Base-by-base conservation (phyloP, 2,113 vertebrate genomes). In the Crotalus horridus region DNA sequence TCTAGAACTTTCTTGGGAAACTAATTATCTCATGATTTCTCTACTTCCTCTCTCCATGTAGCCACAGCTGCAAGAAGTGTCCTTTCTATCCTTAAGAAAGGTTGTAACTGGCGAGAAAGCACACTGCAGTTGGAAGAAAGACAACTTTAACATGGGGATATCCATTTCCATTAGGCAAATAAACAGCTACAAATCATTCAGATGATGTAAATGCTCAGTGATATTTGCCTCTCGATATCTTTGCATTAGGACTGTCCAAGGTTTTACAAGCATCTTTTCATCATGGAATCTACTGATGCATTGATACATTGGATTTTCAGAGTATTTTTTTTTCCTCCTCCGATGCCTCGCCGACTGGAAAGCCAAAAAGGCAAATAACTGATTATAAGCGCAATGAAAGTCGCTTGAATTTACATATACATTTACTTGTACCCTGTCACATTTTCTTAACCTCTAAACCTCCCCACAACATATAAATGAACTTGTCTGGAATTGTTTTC, bases 341-440 rank as follows among this genome's bases (percentile, higher is more conserved):
- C 97, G 97, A 98, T 97, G 98, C 98, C 97, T 98, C 98, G 97
- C 97, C 1, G 0, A 96, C 96, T 98, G 98, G 94, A 95, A 98
- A 98, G 97, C 96, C 97, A 97, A 95, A 93, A 97, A 97, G 96
- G 95, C 97, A 98, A 98, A 98, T 98, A 97, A 96, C 98, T 98
- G 98, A 98, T 98, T 99, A 98, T 98, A 98, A 98, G 98, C 97
- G 98, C 98, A 97, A 99, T 99, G 98, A 99, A 98, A 98, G 98
- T 97, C 97, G 97, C 97, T 97, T 94, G 97, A 98, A 99, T 99
- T 99, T 99, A 98, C 99, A 99, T 98, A 99, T 97, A 98, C 98
- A 98, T 98, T 98, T 98, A 98, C 98, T 99, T 98, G 98, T 99
- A 97, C 98, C 97, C 98, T 99, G 99, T 99, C 99, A 99, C 98